These are phyloP conservation scores for Caenorhabditis briggsae DNA, from an alignment of 1,140 invertebrate genomes.

Conservation along the genomic window DNA sequence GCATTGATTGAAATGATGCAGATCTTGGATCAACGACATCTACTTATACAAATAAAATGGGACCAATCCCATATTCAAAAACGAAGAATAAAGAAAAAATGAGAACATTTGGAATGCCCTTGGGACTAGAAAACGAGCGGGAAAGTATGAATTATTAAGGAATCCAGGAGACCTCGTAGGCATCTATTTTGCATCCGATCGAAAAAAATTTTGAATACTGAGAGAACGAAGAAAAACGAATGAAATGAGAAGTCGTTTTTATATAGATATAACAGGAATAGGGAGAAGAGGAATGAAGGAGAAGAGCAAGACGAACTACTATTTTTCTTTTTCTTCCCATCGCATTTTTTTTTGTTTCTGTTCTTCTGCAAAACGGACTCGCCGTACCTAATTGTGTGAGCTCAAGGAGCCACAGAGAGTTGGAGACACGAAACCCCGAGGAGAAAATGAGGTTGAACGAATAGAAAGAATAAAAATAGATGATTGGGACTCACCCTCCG, in stretches of 20 bases:
- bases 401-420: constrained; percentile 35
- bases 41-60: no score
- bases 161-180: constrained; percentile 9
- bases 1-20: neutral
- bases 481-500: neutral
- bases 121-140: neutral
- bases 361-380: constrained; percentile 46
- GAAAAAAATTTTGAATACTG: constrained; percentile 36
- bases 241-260: constrained; percentile 11
- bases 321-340: constrained; percentile 21
- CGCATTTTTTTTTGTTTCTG: constrained; percentile 2
- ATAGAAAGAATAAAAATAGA: no score
- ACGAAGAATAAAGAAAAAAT: neutral
- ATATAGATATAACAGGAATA: neutral
- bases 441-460: neutral
- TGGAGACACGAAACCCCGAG: constrained; percentile 1
- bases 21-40: neutral
- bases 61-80: neutral
- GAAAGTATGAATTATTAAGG: constrained; percentile 38
- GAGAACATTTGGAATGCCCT: constrained; percentile 19
- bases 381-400: constrained; percentile 48
- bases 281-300: neutral
- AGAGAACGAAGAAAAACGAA: neutral
- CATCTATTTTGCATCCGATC: neutral
- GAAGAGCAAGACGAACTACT: constrained; percentile 22